A percentile compares a stretch with the other conserved stretches of the same genome.
Evolutionary conservation across 2,113 vertebrate species (phyloP).

Genomic region (Calidris pygmaea): DNA sequence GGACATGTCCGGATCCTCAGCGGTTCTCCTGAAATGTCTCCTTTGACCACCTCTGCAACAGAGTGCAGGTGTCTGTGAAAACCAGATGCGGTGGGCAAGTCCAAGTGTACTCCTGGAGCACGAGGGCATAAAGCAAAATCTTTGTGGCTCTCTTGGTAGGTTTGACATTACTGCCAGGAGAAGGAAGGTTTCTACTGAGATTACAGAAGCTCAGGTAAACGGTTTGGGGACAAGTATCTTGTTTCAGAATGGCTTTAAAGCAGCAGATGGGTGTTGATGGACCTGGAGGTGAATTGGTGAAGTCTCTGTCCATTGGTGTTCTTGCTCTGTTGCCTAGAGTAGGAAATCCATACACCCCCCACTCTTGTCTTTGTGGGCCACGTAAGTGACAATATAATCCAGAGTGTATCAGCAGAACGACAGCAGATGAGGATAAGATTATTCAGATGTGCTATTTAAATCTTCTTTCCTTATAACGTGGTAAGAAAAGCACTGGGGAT

Average conservation of each 20-base stretch:
- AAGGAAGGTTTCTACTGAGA: not conserved
- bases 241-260: not conserved
- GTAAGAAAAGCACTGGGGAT: not conserved
- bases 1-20: not conserved
- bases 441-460: not conserved
- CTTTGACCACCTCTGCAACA: not conserved
- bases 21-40: not conserved
- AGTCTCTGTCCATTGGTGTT: not conserved
- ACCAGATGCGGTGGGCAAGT: not conserved
- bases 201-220: not conserved
- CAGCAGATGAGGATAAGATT: not conserved
- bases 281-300: not conserved
- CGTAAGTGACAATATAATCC: not conserved
- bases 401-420: not conserved
- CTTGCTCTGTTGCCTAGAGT: not conserved
- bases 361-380: not conserved
- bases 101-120: not conserved
- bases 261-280: not conserved
- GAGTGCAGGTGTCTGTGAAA: not conserved
- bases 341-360: not conserved
- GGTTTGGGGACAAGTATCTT: not conserved
- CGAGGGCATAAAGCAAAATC: not conserved
- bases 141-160: not conserved
- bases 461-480: not conserved
- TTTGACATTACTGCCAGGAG: not conserved